phyloP scores from a whole-genome alignment of 2,113 vertebrate species.

The Strix uralensis region DNA sequence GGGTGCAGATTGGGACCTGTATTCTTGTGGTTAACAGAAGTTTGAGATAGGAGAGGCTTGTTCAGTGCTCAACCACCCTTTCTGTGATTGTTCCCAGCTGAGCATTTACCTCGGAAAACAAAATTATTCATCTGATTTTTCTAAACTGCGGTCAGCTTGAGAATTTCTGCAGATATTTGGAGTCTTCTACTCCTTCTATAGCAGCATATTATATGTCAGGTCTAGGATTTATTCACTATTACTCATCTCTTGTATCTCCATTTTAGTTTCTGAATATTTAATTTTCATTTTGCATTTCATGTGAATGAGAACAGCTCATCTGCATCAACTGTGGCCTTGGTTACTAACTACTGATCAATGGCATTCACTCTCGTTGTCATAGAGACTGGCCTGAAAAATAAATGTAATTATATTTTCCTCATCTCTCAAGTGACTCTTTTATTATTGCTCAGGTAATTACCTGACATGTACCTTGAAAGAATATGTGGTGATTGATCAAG shows the following conservation, averaged over 20 bases:
- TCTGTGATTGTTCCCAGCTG: neutral
- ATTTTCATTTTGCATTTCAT: slow-evolving; percentile 50
- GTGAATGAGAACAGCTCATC: slow-evolving; percentile 38
- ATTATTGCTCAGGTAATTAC: slow-evolving; percentile 65
- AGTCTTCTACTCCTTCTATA: neutral
- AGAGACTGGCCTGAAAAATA: slow-evolving; percentile 55
- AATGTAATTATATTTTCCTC: slow-evolving; percentile 65
- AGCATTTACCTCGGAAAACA: neutral
- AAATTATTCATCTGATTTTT: neutral
- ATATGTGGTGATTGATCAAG: slow-evolving; percentile 38
- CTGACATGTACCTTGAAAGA: slow-evolving; percentile 50
- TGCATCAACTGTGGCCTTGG: neutral
- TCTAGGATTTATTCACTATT: neutral
- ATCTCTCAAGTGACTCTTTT: slow-evolving; percentile 60
- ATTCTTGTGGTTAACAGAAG: neutral
- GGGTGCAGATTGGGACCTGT: neutral
- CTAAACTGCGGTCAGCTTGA: neutral
- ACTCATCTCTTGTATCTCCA: neutral
- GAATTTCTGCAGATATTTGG: neutral
- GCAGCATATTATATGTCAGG: neutral
- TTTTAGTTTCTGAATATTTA: slow-evolving; percentile 27
- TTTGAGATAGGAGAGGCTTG: neutral
- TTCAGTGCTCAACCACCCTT: neutral
- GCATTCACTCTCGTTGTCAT: slow-evolving; percentile 50
- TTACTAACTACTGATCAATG: slow-evolving; percentile 66